phyloP scores from a whole-genome alignment of 2,113 vertebrate species.

The Dendropsophus ebraccatus region DNA sequence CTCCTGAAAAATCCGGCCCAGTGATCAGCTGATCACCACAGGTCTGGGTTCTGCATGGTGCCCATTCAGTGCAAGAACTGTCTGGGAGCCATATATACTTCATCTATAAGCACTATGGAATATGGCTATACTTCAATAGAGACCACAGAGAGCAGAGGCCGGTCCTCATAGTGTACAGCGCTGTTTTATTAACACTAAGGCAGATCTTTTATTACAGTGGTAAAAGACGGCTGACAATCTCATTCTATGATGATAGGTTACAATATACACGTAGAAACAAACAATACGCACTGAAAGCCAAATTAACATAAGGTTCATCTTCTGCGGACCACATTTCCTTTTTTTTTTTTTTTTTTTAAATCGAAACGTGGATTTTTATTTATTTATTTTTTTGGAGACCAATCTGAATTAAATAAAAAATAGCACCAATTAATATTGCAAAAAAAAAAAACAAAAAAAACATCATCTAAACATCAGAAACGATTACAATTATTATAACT shows the following conservation, averaged over 20 bases:
- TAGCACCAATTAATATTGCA: slow-evolving; percentile 59
- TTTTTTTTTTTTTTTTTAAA: slow-evolving; percentile 42
- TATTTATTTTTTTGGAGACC: slow-evolving; percentile 53
- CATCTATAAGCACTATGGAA: too few relatives aligned
- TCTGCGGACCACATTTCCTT: slow-evolving; percentile 43
- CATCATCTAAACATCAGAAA: slow-evolving; percentile 66
- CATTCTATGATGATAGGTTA: slow-evolving; percentile 2
- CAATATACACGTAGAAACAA: slow-evolving; percentile 20
- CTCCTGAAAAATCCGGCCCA: too few relatives aligned
- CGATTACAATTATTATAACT: slow-evolving; percentile 72
- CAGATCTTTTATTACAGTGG: slow-evolving; percentile 23
- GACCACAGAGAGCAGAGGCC: neutral
- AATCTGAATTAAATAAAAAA: slow-evolving; percentile 60
- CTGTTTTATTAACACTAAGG: slow-evolving; percentile 38
- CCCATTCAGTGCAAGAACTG: too few relatives aligned
- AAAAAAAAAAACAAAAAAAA: slow-evolving; percentile 9
- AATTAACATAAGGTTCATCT: slow-evolving; percentile 24
- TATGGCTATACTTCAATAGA: too few relatives aligned
- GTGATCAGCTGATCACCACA: too few relatives aligned
- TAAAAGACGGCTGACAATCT: slow-evolving; percentile 8
- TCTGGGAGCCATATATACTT: too few relatives aligned
- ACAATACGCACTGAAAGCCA: slow-evolving; percentile 21
- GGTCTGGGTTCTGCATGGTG: too few relatives aligned
- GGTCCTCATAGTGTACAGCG: neutral
- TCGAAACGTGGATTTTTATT: slow-evolving; percentile 1